A percentile compares a stretch with the other conserved stretches of the same genome.
Conservation (phyloP, 2,113 vertebrate genomes). For the Hippocampus comes region DNA sequence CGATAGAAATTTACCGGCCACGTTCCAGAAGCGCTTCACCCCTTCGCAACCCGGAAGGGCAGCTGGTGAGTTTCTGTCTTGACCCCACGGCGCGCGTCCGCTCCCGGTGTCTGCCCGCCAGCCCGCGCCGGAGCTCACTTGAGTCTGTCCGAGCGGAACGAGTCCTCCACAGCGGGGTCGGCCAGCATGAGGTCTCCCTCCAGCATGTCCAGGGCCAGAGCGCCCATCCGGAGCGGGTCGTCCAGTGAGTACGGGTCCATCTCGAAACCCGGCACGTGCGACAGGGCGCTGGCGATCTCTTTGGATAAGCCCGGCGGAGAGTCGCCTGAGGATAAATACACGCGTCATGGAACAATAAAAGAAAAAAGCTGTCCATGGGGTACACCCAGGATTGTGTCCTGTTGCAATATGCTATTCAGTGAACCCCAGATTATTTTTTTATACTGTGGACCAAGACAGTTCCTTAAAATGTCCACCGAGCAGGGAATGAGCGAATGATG, state of each 20-base stretch:
- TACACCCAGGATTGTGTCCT: too few relatives aligned
- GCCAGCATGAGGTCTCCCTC: constrained; percentile 86
- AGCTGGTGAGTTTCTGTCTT: not conserved
- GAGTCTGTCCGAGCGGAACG: constrained; percentile 85
- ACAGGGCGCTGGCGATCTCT: constrained; percentile 84
- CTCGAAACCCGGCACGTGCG: constrained; percentile 86
- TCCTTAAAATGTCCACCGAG: too few relatives aligned
- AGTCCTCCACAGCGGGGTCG: constrained; percentile 87
- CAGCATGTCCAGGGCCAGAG: constrained; percentile 84
- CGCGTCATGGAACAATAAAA: too few relatives aligned
- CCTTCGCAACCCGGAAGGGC: not conserved
- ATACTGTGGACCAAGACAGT: too few relatives aligned
- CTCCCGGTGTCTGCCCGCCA: not conserved
- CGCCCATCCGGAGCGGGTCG: constrained; percentile 82
- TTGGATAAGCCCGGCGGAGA: constrained; percentile 83
- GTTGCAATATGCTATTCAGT: too few relatives aligned
- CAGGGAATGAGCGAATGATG: too few relatives aligned
- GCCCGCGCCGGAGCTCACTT: constrained; percentile 66
- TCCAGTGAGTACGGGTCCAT: constrained; percentile 79
- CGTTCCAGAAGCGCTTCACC: not conserved
- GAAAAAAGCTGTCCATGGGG: not conserved
- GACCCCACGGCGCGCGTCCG: not conserved
- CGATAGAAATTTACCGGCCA: not conserved
- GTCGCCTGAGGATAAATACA: constrained; percentile 66
- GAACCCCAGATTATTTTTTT: too few relatives aligned